Evolutionary conservation across 2,888 invertebrate species (phyloP).

Genomic region (Trachelus troglodyta): DNA sequence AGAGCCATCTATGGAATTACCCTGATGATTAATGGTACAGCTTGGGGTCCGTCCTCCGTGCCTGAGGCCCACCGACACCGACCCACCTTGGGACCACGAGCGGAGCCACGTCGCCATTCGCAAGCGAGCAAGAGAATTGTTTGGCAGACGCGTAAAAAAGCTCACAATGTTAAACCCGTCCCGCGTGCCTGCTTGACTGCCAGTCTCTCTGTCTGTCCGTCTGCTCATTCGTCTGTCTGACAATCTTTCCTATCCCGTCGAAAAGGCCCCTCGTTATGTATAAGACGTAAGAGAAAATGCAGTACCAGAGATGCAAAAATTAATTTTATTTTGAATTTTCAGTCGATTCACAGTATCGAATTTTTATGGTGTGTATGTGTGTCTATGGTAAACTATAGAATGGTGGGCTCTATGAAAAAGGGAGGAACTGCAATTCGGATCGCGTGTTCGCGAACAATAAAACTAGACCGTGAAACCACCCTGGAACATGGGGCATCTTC

Average conservation of each 20-base stretch:
- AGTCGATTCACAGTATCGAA: neutral
- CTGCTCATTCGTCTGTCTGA: neutral
- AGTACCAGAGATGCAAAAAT: neutral
- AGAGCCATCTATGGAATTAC: constrained; percentile 65
- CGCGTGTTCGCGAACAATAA: constrained; percentile 63
- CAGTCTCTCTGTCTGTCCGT: constrained; percentile 10
- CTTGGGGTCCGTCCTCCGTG: constrained; percentile 22
- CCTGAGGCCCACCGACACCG: constrained; percentile 1
- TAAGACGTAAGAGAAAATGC: neutral
- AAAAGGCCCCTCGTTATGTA: neutral
- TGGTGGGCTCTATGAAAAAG: neutral
- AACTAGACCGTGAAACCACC: constrained; percentile 44
- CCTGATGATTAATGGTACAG: constrained; percentile 64
- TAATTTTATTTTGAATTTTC: neutral
- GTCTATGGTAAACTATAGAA: neutral
- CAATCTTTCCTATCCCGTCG: neutral
- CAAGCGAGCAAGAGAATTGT: constrained; percentile 40
- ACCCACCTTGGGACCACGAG: constrained; percentile 1
- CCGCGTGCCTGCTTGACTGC: constrained; percentile 9
- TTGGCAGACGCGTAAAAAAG: constrained; percentile 61
- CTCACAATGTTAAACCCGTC: constrained; percentile 48
- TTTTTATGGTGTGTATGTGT: neutral
- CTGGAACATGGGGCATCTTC: constrained; percentile 28
- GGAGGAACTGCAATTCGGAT: constrained; percentile 32
- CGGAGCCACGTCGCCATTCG: constrained; percentile 29